A percentile compares a stretch with the other conserved stretches of the same genome.
These are phyloP conservation scores for Bembecia ichneumoniformis DNA, from an alignment of 2,888 invertebrate species.

Conservation along the genomic window DNA sequence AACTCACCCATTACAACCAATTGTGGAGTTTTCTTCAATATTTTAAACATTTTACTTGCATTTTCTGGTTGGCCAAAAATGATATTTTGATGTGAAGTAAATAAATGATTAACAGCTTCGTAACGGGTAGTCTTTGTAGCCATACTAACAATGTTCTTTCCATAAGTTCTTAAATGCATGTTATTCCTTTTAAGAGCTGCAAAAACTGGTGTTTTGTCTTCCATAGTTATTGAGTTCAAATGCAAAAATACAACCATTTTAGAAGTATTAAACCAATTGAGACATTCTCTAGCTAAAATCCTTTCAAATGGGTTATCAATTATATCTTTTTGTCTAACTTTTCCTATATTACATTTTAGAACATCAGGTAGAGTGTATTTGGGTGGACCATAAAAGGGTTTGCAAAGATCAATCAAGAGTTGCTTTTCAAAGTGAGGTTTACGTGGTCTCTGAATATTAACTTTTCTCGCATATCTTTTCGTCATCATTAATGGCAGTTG, in stretches of 20 bases:
- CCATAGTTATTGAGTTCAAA: slow-evolving; percentile 77
- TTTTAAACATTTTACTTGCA: slow-evolving; percentile 73
- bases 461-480: slow-evolving; percentile 80
- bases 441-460: slow-evolving; percentile 83
- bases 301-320: slow-evolving; percentile 79
- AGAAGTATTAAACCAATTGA: slow-evolving; percentile 79
- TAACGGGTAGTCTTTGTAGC: slow-evolving; percentile 79
- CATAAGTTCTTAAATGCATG: slow-evolving; percentile 79
- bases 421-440: slow-evolving; percentile 80
- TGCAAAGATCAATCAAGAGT: slow-evolving; percentile 75
- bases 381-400: slow-evolving; percentile 72
- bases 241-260: slow-evolving; percentile 82
- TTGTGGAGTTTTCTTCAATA: slow-evolving; percentile 79
- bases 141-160: slow-evolving; percentile 74
- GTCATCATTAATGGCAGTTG: slow-evolving; percentile 62
- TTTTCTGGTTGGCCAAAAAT: slow-evolving; percentile 80
- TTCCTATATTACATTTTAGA: slow-evolving; percentile 64
- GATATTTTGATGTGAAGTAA: slow-evolving; percentile 75
- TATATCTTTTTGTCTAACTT: slow-evolving; percentile 24
- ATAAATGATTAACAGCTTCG: slow-evolving; percentile 76
- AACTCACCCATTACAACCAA: slow-evolving; percentile 77
- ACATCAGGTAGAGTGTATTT: slow-evolving; percentile 54
- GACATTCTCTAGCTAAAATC: slow-evolving; percentile 80
- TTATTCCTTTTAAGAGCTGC: slow-evolving; percentile 75
- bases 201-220: slow-evolving; percentile 76